A percentile compares a stretch with the other conserved stretches of the same genome.
Conservation (phyloP, 1,140 invertebrate species). For the Diplogasteroides magnus region DNA sequence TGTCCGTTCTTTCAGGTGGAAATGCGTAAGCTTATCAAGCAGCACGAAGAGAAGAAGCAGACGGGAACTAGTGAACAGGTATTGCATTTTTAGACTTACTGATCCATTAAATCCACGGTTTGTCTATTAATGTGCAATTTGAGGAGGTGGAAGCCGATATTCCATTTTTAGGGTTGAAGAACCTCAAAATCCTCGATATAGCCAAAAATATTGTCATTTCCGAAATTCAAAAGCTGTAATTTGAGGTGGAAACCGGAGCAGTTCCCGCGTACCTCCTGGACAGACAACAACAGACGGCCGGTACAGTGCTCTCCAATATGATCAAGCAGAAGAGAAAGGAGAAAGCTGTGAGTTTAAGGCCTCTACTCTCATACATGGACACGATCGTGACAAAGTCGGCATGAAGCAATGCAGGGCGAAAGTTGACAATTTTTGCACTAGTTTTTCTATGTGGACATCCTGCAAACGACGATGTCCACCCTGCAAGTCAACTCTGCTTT, state of each 20-base stretch:
- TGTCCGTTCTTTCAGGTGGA: constrained; percentile 33
- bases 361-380: too few relatives aligned
- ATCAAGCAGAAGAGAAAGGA: constrained; percentile 99
- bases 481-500: too few relatives aligned
- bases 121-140: not conserved
- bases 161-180: too few relatives aligned
- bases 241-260: constrained; percentile 74
- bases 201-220: too few relatives aligned
- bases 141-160: too few relatives aligned
- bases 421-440: too few relatives aligned
- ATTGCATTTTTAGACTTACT: not conserved
- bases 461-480: too few relatives aligned
- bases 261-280: constrained; percentile 92
- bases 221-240: too few relatives aligned
- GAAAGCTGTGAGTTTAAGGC: constrained; percentile 76
- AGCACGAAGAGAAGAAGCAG: constrained; percentile 64
- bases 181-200: too few relatives aligned
- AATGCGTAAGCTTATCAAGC: constrained; percentile 56
- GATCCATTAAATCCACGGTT: not conserved
- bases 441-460: too few relatives aligned
- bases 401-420: too few relatives aligned
- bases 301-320: constrained; percentile 96
- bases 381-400: too few relatives aligned
- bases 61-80: constrained; percentile 58
- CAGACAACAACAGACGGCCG: constrained; percentile 78